Evolutionary conservation across 64 coral and sea anemone genomes (phyloP).

Genomic region (Cladopsammia gracilis): DNA sequence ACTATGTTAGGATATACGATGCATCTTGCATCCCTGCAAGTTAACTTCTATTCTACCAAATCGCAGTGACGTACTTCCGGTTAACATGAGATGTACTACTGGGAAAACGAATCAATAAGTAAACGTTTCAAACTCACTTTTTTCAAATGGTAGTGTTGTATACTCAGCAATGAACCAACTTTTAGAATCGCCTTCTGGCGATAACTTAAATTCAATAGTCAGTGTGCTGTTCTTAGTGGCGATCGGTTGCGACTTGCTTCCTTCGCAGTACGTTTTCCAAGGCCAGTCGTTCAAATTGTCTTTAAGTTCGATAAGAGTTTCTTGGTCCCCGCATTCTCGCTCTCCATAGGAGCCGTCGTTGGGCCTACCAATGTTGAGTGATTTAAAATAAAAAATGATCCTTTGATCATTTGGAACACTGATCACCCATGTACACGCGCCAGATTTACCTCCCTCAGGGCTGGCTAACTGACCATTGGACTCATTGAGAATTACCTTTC

Average conservation of each 20-base stretch:
- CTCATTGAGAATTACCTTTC: neutral
- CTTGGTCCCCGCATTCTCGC: neutral
- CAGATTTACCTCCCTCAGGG: neutral
- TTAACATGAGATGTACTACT: too few species aligned
- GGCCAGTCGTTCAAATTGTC: neutral
- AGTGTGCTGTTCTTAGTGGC: constrained; percentile 6
- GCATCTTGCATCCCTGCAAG: too few species aligned
- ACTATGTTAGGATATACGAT: too few species aligned
- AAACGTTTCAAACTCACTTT: neutral
- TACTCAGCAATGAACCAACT: constrained; percentile 24
- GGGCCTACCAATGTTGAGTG: neutral
- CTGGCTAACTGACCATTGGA: neutral
- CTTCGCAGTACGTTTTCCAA: constrained; percentile 2
- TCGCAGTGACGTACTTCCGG: too few species aligned
- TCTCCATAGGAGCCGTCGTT: neutral
- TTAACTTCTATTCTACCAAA: too few species aligned
- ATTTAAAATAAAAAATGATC: constrained; percentile 19
- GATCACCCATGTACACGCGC: neutral
- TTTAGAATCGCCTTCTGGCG: neutral
- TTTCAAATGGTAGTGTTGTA: constrained; percentile 10
- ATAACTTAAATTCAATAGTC: neutral
- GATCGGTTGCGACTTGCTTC: neutral
- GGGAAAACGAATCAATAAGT: too few species aligned
- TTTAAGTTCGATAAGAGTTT: constrained; percentile 13
- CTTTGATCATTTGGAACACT: neutral